phyloP scores from a whole-genome alignment of 2,797 vertebrate species.

The Xerus rutilus region DNA sequence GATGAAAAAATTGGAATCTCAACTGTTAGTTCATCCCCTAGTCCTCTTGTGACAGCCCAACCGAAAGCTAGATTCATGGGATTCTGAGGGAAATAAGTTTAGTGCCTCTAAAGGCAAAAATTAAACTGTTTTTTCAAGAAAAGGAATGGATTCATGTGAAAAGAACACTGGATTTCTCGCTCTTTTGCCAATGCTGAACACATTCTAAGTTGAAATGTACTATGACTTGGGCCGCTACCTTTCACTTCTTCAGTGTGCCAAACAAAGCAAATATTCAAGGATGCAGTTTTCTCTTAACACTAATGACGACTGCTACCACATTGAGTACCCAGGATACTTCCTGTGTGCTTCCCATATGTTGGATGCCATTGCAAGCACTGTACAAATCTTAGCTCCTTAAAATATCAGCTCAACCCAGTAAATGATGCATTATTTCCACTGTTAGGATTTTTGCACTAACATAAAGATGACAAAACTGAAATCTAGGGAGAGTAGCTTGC shows the following conservation, averaged over 20 bases:
- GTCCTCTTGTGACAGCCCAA: neutral
- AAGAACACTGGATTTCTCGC: neutral
- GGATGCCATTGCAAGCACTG: neutral
- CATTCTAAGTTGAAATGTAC: neutral
- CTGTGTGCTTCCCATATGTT: neutral
- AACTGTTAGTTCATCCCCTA: too few species aligned
- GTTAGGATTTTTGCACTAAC: neutral
- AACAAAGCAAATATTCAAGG: neutral
- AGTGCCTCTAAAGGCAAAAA: neutral
- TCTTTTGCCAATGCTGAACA: neutral
- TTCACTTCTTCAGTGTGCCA: neutral
- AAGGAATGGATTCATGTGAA: neutral
- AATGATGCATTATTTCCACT: too few species aligned
- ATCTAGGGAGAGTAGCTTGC: too few species aligned
- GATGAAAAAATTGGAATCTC: neutral
- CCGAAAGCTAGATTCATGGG: neutral
- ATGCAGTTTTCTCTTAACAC: too few species aligned
- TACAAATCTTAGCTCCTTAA: neutral
- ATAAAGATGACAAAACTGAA: neutral
- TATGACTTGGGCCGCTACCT: neutral
- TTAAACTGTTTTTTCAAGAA: neutral
- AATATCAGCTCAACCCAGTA: neutral
- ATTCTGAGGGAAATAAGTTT: neutral
- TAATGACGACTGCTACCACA: neutral
- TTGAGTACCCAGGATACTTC: neutral